Conservation (phyloP, 1,140 invertebrate genomes). For the Varroa destructor region DNA sequence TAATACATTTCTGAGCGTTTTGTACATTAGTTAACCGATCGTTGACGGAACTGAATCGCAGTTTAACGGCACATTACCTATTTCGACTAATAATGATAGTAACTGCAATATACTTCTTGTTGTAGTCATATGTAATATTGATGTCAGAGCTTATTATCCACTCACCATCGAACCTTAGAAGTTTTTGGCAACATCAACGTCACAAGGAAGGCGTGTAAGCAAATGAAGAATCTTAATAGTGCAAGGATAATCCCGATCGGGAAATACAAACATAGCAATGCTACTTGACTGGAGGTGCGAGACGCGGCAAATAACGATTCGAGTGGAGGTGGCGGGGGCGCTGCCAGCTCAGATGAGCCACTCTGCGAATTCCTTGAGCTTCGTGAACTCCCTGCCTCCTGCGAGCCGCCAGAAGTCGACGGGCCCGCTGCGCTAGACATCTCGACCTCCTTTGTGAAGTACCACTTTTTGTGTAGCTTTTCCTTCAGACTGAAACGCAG, state of each 20-base stretch:
- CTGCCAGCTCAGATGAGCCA: background rate
- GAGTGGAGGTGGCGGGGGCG: background rate
- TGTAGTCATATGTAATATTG: too few relatives aligned
- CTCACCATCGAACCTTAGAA: slow-evolving; percentile 24
- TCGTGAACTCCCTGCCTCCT: background rate
- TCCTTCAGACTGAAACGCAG: too few relatives aligned
- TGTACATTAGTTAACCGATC: too few relatives aligned
- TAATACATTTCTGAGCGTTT: background rate
- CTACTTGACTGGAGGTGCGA: background rate
- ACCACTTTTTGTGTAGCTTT: too few relatives aligned
- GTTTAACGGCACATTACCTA: too few relatives aligned
- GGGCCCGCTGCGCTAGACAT: background rate
- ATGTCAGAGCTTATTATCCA: background rate
- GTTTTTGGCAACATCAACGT: slow-evolving; percentile 24
- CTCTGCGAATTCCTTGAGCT: too few relatives aligned
- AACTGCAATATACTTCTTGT: too few relatives aligned
- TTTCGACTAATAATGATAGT: too few relatives aligned
- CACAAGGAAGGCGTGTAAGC: slow-evolving; percentile 19
- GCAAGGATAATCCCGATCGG: background rate
- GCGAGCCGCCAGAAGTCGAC: slow-evolving; percentile 9
- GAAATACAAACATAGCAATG: slow-evolving; percentile 18
- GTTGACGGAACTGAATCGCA: too few relatives aligned
- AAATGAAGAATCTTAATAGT: slow-evolving; percentile 16
- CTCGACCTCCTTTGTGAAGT: background rate
- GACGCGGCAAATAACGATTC: background rate